Evolutionary conservation across 2,888 invertebrate species (phyloP), one percentile per base, ranked within the genome.

Genomic region (Ischnura elegans): DNA sequence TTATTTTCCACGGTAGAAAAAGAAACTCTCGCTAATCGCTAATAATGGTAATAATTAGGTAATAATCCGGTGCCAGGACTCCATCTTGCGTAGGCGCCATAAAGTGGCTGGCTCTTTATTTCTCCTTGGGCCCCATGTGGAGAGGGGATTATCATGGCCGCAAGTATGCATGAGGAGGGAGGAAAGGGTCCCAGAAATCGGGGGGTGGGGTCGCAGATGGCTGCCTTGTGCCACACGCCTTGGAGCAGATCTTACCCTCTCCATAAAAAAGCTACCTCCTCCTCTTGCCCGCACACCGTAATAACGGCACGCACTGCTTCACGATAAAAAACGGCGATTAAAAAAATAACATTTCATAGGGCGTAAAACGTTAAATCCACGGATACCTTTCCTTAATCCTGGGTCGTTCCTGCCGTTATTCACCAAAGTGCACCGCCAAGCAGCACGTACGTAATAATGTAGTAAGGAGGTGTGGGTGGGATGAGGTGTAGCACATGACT

Each of bases 11-110:
- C 25, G 16, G 36, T 3, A 76, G 29, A 10, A 76, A 10, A 76
- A 76, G 76, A 76, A 29, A 76, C 76, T 76, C 76, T 76, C 16
- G 76, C 76, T 76, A 76, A 76, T 76, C 76, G 76, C 76, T 25
- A 76, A 76, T 76, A 76, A 76, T 36, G 6, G 13, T 36, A 76
- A 36, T 76, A 76, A 76, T 29, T 36, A 36, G 13, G 76, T 76
- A 76, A 76, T 76, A 76, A 76, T 76, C 76, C 76, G 13, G 13
- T 36, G 29, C 36, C 76, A 2, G 36, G 21, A 6, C 8, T 2
- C 21, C 19, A n/a, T 61, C 61, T 61, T 61, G 61, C 25, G 19
- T 21, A 61, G 61, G 61, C 61, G 76, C 6, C 36, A 76, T 76
- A 76, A 76, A 76, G 21, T 19, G n/a, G n/a, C n/a, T n/a, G n/a